phyloP scores from a whole-genome alignment of 2,797 vertebrate species.

The Gambelia wislizenii region DNA sequence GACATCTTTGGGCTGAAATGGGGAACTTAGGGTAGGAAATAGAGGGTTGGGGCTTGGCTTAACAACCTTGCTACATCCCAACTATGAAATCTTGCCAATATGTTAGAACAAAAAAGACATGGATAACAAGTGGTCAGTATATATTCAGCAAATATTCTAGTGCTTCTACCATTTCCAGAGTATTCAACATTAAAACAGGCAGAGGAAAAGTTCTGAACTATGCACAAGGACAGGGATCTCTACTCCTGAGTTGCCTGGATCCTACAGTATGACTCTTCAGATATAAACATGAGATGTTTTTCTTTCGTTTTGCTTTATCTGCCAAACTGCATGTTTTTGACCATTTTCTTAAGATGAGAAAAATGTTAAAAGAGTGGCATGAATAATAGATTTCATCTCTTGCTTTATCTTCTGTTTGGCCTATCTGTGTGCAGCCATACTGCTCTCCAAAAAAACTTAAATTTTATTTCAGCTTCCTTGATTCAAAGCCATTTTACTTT shows the following conservation, averaged over 20 bases:
- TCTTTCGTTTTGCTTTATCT: not conserved
- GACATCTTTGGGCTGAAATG: not conserved
- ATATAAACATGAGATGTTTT: conserved; percentile 3
- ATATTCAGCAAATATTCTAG: not conserved
- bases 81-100: not conserved
- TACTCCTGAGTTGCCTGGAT: not conserved
- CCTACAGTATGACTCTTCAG: not conserved
- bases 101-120: not conserved
- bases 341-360: conserved; percentile 4
- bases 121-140: not conserved
- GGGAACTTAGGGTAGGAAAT: not conserved
- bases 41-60: not conserved
- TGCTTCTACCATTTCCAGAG: not conserved
- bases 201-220: not conserved
- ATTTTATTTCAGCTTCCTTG: conserved; percentile 4
- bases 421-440: not conserved
- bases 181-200: not conserved
- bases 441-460: not conserved
- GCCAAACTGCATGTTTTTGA: conserved; percentile 1
- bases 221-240: not conserved
- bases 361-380: not conserved
- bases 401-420: conserved; percentile 9
- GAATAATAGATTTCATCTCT: conserved; percentile 29
- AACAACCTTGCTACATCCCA: not conserved
- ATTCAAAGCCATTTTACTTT: conserved; percentile 17